phyloP scores from a whole-genome alignment of 1,140 invertebrate genomes.

The Eurosta solidaginis region DNA sequence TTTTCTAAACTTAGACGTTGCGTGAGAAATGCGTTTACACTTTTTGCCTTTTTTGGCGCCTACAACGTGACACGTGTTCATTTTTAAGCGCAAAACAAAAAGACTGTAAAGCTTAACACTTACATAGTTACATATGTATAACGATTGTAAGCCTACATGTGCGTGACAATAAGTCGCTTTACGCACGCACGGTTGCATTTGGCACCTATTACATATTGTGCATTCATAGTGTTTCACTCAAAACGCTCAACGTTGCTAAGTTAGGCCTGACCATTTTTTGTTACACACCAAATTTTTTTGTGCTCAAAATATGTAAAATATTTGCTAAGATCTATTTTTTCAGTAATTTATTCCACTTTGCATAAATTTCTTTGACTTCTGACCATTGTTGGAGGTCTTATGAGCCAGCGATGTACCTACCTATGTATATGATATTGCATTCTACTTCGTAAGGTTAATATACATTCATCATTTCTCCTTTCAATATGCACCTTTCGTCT shows the following conservation, averaged over 20 bases:
- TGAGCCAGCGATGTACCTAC: too few relatives aligned
- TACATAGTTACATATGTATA: not conserved
- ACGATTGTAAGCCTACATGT: not conserved
- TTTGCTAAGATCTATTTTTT: too few relatives aligned
- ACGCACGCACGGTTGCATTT: constrained; percentile 20
- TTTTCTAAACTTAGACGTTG: not conserved
- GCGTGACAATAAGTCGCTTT: constrained; percentile 1
- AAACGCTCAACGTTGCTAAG: not conserved
- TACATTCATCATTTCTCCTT: too few relatives aligned
- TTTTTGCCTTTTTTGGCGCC: constrained; percentile 18
- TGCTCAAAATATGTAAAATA: too few relatives aligned
- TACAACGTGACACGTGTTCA: not conserved
- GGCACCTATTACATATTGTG: not conserved
- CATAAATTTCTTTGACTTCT: too few relatives aligned
- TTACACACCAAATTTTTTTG: not conserved
- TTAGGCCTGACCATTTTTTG: not conserved
- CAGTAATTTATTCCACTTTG: too few relatives aligned
- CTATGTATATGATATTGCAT: too few relatives aligned
- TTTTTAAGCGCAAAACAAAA: not conserved
- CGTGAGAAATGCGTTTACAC: constrained; percentile 21
- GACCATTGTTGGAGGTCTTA: too few relatives aligned
- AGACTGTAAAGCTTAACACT: not conserved
- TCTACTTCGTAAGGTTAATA: too few relatives aligned
- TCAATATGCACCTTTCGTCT: not conserved
- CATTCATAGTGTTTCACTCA: not conserved